Evolutionary conservation across 2,113 vertebrate species (phyloP), one percentile per base, ranked within the genome.

Genomic region (Lipotes vexillifer): DNA sequence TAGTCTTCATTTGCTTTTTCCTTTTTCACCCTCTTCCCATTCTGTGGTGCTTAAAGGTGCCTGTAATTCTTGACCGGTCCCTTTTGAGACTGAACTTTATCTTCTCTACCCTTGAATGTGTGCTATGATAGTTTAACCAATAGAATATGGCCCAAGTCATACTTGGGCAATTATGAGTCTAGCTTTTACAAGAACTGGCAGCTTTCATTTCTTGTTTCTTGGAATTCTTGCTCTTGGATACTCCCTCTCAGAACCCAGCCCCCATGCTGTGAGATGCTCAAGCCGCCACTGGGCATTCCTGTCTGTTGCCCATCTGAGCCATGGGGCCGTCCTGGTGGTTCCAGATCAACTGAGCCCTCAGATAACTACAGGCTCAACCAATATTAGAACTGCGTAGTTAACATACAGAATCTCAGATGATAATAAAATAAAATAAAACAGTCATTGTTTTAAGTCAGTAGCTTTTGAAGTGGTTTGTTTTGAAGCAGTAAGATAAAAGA

Each of bases 361-460:
- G 41, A 13, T 69, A 68, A 90, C 27, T 20, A 1, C 21, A 33
- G 36, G 27, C 13, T 23, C 4, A 63, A 41, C 21, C 41, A 49
- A 1, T 59, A 66, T 13, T 4, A 61, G 75, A 96, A 75, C 57
- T 71, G 57, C 38, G 4, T 46, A 11, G 15, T 77, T 61, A 55
- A 75, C 4, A 12, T 71, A 13, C 11, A 95, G 55, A 90, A 49
- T 86, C 61, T 31, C 20, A 44, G 44, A 41, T 65, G 18, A 88
- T 82, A 44, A 52, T 46, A 52, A 52, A 52, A 52, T 27, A 52
- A 77, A 77, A n/a, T 69, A 33, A 77, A 36, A 57, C 38, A 31
- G 8, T 17, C 55, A 3, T 65, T 85, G 10, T 61, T 95, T 72
- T 74, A 97, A 77, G 66, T 23, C 65, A 59, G 27, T 68, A 82